phyloP scores from a whole-genome alignment of 2,888 invertebrate genomes.

The Teleogryllus oceanicus region DNA sequence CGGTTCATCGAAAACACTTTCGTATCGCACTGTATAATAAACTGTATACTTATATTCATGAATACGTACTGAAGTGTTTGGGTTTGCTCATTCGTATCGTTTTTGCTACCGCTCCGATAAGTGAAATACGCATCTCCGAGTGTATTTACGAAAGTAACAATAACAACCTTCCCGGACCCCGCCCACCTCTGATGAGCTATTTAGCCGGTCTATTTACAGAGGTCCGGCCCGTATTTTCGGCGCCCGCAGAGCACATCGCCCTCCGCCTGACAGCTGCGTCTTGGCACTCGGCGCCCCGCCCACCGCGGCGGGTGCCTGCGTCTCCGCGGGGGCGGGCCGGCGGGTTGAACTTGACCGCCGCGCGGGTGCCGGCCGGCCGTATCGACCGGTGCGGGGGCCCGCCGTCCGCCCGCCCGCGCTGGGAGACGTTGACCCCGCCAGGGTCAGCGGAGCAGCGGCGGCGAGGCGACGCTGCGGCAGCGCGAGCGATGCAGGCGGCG shows the following conservation, averaged over 20 bases:
- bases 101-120: too few species aligned
- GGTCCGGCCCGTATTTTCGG: too few species aligned
- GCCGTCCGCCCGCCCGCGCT: neutral
- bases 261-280: neutral
- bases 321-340: neutral
- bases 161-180: too few species aligned
- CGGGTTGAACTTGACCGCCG: neutral
- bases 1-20: too few species aligned
- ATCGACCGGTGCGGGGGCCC: neutral
- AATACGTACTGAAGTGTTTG: too few species aligned
- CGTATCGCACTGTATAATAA: too few species aligned
- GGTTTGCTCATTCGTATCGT: too few species aligned
- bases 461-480: neutral
- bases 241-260: neutral
- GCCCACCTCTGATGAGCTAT: too few species aligned
- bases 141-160: too few species aligned
- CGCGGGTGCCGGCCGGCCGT: neutral
- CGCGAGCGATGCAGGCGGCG: neutral
- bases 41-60: too few species aligned
- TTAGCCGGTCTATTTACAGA: too few species aligned
- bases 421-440: neutral
- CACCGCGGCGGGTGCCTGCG: neutral
- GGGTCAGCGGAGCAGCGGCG: neutral
- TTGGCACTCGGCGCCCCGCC: neutral
- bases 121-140: too few species aligned